phyloP scores from a whole-genome alignment of 2,113 vertebrate species.

The Pagrus major region DNA sequence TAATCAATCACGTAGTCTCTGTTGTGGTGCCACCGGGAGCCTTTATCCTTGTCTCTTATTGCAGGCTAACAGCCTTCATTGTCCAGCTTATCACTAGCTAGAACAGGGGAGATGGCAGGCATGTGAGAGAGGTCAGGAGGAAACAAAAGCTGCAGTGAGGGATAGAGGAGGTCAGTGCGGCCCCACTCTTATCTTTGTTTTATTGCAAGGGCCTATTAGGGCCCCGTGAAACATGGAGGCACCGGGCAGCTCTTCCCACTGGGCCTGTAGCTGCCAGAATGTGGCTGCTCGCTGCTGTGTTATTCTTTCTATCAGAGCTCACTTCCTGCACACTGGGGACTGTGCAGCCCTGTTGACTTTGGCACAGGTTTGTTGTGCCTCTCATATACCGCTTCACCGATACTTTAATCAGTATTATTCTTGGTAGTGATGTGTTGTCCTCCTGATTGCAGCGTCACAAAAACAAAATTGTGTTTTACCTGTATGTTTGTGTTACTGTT shows the following conservation, averaged over 20 bases:
- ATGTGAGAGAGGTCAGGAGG: constrained; percentile 58
- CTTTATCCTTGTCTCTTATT: constrained; percentile 48
- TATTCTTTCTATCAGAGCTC: constrained; percentile 66
- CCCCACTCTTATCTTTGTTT: constrained; percentile 68
- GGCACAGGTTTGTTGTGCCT: constrained; percentile 53
- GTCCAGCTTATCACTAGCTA: constrained; percentile 69
- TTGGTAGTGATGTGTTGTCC: not conserved
- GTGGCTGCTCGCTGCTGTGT: constrained; percentile 43
- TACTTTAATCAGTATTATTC: not conserved
- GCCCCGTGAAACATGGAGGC: constrained; percentile 29
- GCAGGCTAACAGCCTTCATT: constrained; percentile 58
- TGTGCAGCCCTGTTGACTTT: constrained; percentile 73
- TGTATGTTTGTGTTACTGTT: too few species aligned
- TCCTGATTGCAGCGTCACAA: not conserved
- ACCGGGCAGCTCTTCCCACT: constrained; percentile 24
- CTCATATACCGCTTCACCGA: not conserved
- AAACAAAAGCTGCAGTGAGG: constrained; percentile 61
- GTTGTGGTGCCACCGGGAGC: constrained; percentile 15
- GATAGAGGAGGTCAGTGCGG: constrained; percentile 46
- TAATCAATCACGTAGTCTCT: constrained; percentile 47
- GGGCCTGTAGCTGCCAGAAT: constrained; percentile 33
- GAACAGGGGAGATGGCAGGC: constrained; percentile 40
- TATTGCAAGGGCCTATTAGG: constrained; percentile 53
- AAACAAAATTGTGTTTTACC: not conserved
- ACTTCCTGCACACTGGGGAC: constrained; percentile 69